A percentile compares a stretch with the other conserved stretches of the same genome.
phyloP scores from a whole-genome alignment of 2,113 vertebrate genomes.

The Panurus biarmicus region DNA sequence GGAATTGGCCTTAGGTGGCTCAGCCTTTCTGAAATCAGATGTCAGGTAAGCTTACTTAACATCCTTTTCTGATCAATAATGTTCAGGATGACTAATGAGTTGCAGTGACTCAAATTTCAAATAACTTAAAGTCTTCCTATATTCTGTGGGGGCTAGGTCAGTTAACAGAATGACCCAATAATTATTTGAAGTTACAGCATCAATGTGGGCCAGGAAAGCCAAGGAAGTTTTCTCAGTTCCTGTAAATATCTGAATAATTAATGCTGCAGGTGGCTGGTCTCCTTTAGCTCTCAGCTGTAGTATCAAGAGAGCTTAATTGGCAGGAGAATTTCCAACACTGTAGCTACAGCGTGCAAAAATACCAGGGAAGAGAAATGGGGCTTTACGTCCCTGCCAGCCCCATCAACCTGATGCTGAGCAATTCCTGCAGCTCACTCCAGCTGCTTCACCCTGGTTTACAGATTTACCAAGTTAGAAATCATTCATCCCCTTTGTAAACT shows the following conservation, averaged over 20 bases:
- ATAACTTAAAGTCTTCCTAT: background rate
- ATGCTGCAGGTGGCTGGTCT: background rate
- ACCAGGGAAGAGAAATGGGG: background rate
- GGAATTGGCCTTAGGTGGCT: background rate
- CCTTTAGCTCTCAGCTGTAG: background rate
- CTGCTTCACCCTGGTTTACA: background rate
- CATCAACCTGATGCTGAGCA: background rate
- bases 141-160: background rate
- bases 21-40: background rate
- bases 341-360: background rate
- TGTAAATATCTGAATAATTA: constrained; percentile 4
- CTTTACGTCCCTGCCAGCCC: background rate
- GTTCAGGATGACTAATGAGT: background rate
- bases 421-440: background rate
- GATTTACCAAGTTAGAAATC: background rate
- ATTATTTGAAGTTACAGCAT: background rate
- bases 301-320: background rate
- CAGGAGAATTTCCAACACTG: background rate
- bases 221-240: background rate
- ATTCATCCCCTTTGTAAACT: background rate
- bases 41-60: background rate
- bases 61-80: background rate
- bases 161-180: background rate
- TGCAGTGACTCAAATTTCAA: background rate
- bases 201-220: background rate